Base-by-base conservation (phyloP, 2,888 invertebrate species). In the Exocentrus adspersus region DNA sequence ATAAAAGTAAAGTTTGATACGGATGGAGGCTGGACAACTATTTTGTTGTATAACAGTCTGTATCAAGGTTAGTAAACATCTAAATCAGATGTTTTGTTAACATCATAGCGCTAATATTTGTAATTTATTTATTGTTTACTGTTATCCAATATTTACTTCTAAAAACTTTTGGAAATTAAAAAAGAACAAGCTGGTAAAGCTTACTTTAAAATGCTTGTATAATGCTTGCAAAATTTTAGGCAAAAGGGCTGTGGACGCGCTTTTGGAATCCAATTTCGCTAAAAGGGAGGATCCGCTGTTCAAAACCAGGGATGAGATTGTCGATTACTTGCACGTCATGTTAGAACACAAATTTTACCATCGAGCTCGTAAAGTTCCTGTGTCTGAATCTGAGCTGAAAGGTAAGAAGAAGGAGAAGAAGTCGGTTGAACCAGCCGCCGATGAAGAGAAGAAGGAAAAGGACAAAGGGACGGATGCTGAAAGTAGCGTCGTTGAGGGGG, bases 301-400 rank as follows among this genome's bases (percentile, higher is more conserved):
- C 82, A 88, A 91, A 19, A 91, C 91, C 4, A 88, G 97, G 42
- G 88, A 90, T 76, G 91, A 93, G 59, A 91, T 92, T 63, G 89
- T 92, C 0, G 89, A 91, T 65, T 96, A 90, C 78, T 84, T 96
- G 67, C 92, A 96, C 75, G 82, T 87, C 71, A 93, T 98, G 92
- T 82, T 98, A 72, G 86, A 91, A 78, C 96, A 97, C 85, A 97
- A 97, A 83, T 90, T 98, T 79, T 98, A 95, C 84, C 98, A 98
- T 84, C 90, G 98, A 72, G 98, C 97, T 72, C 92, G 93, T 78
- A 95, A 95, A 85, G 90, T 92, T 16, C 90, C 92, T 16, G 90
- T 92, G 3, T 88, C 88, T 67, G 91, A 92, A 76, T 88, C 89
- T 71, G 89, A 89, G 75, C 79, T 88, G 64, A 88, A 87, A 77